Base-by-base conservation (phyloP, 2,797 vertebrate genomes). In the Malurus leucopterus region DNA sequence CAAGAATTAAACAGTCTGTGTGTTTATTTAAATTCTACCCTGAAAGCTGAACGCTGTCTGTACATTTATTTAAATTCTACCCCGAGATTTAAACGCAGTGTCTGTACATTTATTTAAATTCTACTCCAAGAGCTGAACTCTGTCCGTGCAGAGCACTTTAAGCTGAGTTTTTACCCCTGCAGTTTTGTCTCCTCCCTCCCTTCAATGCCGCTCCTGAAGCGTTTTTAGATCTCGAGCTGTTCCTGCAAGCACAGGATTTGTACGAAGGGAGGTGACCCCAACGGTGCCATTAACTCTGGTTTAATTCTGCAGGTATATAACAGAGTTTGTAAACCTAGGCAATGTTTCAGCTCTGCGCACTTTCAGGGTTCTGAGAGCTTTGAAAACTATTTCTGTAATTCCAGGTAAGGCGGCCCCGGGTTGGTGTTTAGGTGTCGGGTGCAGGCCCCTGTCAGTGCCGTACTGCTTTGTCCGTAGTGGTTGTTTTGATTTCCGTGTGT, bases 251-350 rank as follows among this genome's bases (percentile, higher is more conserved):
- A 68, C 78, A 54, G 79, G 24, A 7, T 63, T 3, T 67, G 2
- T 85, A 46, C 32, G 13, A 13, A 62, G 86, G 43, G 3, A 55
- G 84, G 89, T 50, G 80, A 94, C 84, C 96, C 95, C 96, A 59
- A 93, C 74, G 81, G 96, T 95, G 93, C 96, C 96, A 97, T 97
- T 97, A 98, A 98, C 98, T 99, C 97, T 99, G 99, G 98, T 99
- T 98, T 99, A 98, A 99, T 99, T 98, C 98, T 99, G 98, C 99
- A 99, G 99, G 99, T 99, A 99, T 99, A 98, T 99, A 99, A 99
- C 99, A 99, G 99, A 99, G 98, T 99, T 99, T 99, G 99, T 99
- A 99, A 99, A 99, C 99, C 99, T 99, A 99, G 99, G 99, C 99
- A 99, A 99, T 99, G 98, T 99, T 98, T 99, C 99, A 99, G 99